Evolutionary conservation across 2,797 vertebrate species (phyloP), one percentile per base, ranked within the genome.

Genomic region (Micropoecilia bifurca): DNA sequence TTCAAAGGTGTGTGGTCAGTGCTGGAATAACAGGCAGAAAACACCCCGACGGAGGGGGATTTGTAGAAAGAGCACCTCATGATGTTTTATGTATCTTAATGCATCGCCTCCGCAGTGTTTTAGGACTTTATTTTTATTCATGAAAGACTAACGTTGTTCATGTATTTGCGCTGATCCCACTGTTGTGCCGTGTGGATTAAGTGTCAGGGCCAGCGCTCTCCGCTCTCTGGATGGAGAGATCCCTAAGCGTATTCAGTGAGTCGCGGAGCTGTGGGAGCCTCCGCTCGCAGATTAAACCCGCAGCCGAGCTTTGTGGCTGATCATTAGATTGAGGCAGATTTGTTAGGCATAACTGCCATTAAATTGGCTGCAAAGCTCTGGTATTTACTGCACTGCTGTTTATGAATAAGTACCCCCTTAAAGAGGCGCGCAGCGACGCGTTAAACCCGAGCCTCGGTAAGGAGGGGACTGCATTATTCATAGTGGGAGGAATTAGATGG

Each of bases 291-390:
- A 94, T 95, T 94, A 94, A 93, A 93, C 84, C 86, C 78, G 76
- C 72, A 91, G 90, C 90, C 91, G 47, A 85, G 94, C 93, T 94
- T 95, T 95, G 94, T 94, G 92, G 91, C 89, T 94, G 93, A 94
- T 95, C 91, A 94, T 94, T 94, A 95, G 94, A 95, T 95, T 90
- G 92, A 95, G 88, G 93, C 91, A 94, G 92, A 94, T 95, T 95
- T 95, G 94, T 95, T 95, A 95, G 94, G 93, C 92, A 93, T 95
- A 95, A 95, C 94, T 95, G 91, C 91, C 91, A 95, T 95, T 93
- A 95, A 94, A 95, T 95, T 93, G 91, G 90, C 91, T 93, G 90
- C 92, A 94, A 94, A 94, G 93, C 93, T 92, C 87, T 82, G 90
- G 91, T 94, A 93, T 95, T 95, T 94, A 94, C 93, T 93, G 91